Evolutionary conservation across 2,888 invertebrate species (phyloP).

Genomic region (Drosophila demipolita): DNA sequence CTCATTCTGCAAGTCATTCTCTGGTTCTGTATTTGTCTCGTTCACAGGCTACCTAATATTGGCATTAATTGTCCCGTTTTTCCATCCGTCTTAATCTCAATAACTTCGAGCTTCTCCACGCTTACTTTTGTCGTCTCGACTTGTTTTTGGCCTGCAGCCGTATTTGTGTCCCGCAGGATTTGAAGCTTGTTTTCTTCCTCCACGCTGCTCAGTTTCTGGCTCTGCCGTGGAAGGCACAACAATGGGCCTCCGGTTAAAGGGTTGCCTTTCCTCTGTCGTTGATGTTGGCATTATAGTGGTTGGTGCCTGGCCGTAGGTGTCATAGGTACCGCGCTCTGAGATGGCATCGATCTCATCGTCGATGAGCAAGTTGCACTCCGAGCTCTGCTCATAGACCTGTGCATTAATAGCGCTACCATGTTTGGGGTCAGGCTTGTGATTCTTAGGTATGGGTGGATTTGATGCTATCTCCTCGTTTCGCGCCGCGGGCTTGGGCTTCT

Average conservation of each 20-base stretch:
- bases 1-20: constrained; percentile 1
- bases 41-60: constrained; percentile 42
- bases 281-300: constrained; percentile 61
- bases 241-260: constrained; percentile 81
- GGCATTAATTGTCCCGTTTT: constrained; percentile 83
- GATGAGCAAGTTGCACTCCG: constrained; percentile 83
- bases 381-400: constrained; percentile 83
- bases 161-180: constrained; percentile 57
- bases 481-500: constrained; percentile 82
- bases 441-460: constrained; percentile 49
- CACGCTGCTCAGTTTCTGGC: constrained; percentile 36
- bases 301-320: constrained; percentile 64
- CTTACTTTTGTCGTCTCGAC: constrained; percentile 73
- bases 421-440: constrained; percentile 55
- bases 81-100: constrained; percentile 85
- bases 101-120: constrained; percentile 85
- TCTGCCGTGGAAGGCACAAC: constrained; percentile 81
- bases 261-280: constrained; percentile 43
- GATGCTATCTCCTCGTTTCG: constrained; percentile 72
- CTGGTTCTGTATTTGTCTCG: constrained; percentile 14
- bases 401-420: constrained; percentile 78
- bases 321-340: constrained; percentile 77
- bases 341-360: constrained; percentile 83
- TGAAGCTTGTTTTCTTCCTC: constrained; percentile 57
- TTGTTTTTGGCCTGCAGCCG: constrained; percentile 29